Base-by-base conservation (phyloP, 2,888 invertebrate genomes). In the Argyra leucocephala region DNA sequence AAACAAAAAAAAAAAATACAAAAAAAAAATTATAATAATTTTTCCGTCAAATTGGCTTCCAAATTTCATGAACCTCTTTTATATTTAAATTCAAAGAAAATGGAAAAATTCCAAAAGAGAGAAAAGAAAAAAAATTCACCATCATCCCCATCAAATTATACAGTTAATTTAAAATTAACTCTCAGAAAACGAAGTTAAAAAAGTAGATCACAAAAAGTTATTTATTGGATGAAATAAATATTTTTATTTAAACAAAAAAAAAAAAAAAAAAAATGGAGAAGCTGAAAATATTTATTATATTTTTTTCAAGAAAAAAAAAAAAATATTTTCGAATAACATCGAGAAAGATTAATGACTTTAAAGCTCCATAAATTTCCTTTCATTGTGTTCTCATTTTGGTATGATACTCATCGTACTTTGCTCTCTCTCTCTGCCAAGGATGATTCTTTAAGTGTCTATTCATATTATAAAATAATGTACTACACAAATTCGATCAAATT, bases 101-200 rank as follows among this genome's bases (percentile, higher is more conserved):
- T 48, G 2, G 15, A 3, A 48, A 48, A 48, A 48, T 48, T 48
- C 48, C 10, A 5, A 3, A 9, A 48, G 6, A 48, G 18, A 3
- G 18, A 48, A 48, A 48, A 2, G 12, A 37, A 37, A 37, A 37
- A 48, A 15, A 48, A 48, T 18, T 48, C 18, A 10, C 7, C 12
- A 7, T 31, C 12, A 31, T 31, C 18, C 48, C 48, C n/a, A 48
- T 48, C 48, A 48, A 48, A 48, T 48, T 48, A 48, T 48, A 48
- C 48, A 48, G 48, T 48, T 48, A 48, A 48, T 48, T 48, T 48
- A 48, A 48, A 48, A 48, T 48, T 48, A 48, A 48, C 48, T 48
- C 15, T 48, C 48, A 1, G 6, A 48, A 48, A 48, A 48, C 15
- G n/a, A 48, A 48, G n/a, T 18, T 48, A 15, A 48, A 48, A 48